Base-by-base conservation (phyloP, 2,888 invertebrate genomes). In the Isotomurus palustris region DNA sequence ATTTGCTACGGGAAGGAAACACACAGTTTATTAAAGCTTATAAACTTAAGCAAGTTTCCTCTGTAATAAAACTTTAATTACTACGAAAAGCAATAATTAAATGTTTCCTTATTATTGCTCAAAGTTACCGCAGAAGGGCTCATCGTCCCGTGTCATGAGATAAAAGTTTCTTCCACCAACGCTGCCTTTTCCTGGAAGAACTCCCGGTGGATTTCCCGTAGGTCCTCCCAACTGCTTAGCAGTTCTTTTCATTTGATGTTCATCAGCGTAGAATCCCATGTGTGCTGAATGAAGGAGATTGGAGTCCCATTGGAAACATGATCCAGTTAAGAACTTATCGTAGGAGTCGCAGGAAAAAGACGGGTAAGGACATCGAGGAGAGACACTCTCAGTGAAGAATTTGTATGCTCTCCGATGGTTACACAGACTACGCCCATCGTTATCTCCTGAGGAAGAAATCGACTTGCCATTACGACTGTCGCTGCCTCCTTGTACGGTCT, bases 341-440 rank as follows among this genome's bases (percentile, higher is more conserved):
- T 90, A 91, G 62, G 84, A 79, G 25, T 84, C 82, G 73, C 95
- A 95, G 0, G 89, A 85, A 73, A 92, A 93, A 0, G 93, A 90
- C 0, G 90, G 91, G 75, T 94, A 95, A 72, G 88, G 86, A 73
- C 95, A 95, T 67, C 87, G 83, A 0, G 91, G 88, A 21, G 88
- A 90, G 27, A 95, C 88, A 1, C 92, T 92, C 75, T 95, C 93
- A 1, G 92, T 92, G 77, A 93, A 95, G 75, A 93, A 88, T 73
- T 91, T 90, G 78, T 93, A 92, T 0, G 94, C 93, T 36, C 94
- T 80, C 2, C 93, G 81, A 75, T 95, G 95, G 76, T 94, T 94
- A 77, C 95, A 95, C 62, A 93, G 77, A 36, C 90, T 91, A 43
- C 91, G 82, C 3, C 91, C 91, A 74, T 91, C 91, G 22, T 85